Evolutionary conservation across 2,797 vertebrate species (phyloP).

Genomic region (Gymnothorax javanicus): DNA sequence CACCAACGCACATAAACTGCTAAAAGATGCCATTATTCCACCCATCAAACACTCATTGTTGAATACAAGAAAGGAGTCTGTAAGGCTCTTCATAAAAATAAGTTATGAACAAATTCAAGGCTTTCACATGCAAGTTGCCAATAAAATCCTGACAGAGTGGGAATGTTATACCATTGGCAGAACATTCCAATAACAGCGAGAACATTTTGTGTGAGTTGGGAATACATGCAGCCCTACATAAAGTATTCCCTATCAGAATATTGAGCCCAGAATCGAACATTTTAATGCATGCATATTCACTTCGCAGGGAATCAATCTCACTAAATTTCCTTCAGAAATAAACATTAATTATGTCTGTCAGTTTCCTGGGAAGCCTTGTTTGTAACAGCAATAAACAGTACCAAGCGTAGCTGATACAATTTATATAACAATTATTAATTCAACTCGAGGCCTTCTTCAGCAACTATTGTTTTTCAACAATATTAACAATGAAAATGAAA

Average conservation of each 20-base stretch:
- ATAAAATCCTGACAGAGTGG: not conserved
- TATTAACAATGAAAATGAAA: not conserved
- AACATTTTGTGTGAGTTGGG: no score
- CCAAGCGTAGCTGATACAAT: not conserved
- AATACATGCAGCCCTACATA: no score
- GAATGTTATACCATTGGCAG: no score
- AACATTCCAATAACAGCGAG: no score
- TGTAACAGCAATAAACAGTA: not conserved
- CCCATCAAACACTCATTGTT: constrained; percentile 1
- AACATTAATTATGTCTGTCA: not conserved
- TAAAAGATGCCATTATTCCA: not conserved
- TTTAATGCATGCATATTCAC: not conserved
- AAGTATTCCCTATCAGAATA: not conserved
- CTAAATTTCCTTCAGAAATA: constrained; percentile 24
- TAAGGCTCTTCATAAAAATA: not conserved
- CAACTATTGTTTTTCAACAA: not conserved
- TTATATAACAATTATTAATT: constrained; percentile 37
- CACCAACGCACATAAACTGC: constrained; percentile 13
- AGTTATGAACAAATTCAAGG: not conserved
- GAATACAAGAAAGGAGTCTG: not conserved
- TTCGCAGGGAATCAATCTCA: constrained; percentile 20
- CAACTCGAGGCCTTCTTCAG: constrained; percentile 37
- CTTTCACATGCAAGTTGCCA: not conserved
- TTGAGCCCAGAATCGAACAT: not conserved
- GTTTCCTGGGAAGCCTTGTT: constrained; percentile 24